A percentile compares a stretch with the other conserved stretches of the same genome.
These are phyloP conservation scores for Oppia nitens DNA, from an alignment of 1,140 invertebrate species.

Conservation along the genomic window DNA sequence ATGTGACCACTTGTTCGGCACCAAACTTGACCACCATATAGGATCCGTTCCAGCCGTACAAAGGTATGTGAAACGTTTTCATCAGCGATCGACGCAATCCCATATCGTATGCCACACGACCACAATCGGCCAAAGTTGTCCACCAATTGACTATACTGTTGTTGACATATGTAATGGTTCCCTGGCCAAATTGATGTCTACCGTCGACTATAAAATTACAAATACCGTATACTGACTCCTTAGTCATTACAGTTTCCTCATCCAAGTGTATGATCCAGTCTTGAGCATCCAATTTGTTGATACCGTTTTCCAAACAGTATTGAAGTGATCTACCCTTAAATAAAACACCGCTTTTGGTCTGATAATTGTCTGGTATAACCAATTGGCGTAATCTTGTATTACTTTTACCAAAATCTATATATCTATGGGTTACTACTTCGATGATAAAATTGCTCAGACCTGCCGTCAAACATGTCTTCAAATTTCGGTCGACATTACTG, in stretches of 20 bases:
- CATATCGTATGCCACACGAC: constrained; percentile 90
- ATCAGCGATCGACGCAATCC: constrained; percentile 89
- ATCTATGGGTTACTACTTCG: constrained; percentile 90
- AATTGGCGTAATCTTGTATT: constrained; percentile 56
- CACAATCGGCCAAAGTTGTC: constrained; percentile 87
- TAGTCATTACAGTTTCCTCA: constrained; percentile 87
- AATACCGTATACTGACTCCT: constrained; percentile 72
- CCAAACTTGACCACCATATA: constrained; percentile 32
- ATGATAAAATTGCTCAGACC: constrained; percentile 90
- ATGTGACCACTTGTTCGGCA: constrained; percentile 32
- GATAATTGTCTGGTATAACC: constrained; percentile 65
- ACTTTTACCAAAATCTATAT: constrained; percentile 42
- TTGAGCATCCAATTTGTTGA: constrained; percentile 65
- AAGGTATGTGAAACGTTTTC: constrained; percentile 75
- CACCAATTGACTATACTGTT: constrained; percentile 89
- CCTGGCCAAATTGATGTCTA: constrained; percentile 90
- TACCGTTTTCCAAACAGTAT: constrained; percentile 79
- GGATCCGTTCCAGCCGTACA: constrained; percentile 89
- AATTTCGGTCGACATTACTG: constrained; percentile 68
- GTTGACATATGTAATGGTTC: constrained; percentile 92
- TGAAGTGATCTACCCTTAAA: constrained; percentile 82
- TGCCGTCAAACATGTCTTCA: constrained; percentile 68
- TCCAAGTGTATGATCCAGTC: constrained; percentile 98
- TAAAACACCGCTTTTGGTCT: constrained; percentile 70
- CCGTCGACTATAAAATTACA: constrained; percentile 92